phyloP scores from a whole-genome alignment of 2,113 vertebrate species.

The Choloepus hoffmanni region DNA sequence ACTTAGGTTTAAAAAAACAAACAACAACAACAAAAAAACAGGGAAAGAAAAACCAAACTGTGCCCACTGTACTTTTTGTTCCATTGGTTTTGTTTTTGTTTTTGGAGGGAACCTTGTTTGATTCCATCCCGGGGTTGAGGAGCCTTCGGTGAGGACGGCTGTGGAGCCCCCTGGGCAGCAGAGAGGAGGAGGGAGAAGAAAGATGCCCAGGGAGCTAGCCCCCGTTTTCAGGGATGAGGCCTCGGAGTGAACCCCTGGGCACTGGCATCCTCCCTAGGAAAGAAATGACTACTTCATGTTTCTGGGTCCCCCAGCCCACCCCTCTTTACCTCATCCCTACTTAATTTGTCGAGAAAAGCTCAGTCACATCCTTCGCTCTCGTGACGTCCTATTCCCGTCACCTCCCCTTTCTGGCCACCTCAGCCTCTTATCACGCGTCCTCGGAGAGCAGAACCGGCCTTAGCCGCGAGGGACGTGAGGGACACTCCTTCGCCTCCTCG shows the following conservation, averaged over 20 bases:
- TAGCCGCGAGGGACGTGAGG: too few species aligned
- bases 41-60: constrained; percentile 40
- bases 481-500: neutral
- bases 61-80: neutral
- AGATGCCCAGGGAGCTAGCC: neutral
- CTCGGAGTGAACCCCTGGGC: neutral
- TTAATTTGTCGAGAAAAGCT: neutral
- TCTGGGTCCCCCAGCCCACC: too few species aligned
- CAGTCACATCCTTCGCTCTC: fast-evolving
- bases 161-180: neutral
- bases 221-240: neutral
- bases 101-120: neutral
- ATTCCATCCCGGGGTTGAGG: neutral
- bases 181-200: neutral
- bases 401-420: neutral
- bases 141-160: too few species aligned
- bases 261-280: neutral
- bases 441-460: neutral
- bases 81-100: neutral
- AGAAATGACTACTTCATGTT: neutral
- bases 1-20: constrained; percentile 50
- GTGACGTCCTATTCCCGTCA: neutral
- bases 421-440: neutral
- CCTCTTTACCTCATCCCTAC: neutral
- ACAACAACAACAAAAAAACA: constrained; percentile 20